Evolutionary conservation across 2,888 invertebrate genomes (phyloP).

Genomic region (Bellardia bayeri): DNA sequence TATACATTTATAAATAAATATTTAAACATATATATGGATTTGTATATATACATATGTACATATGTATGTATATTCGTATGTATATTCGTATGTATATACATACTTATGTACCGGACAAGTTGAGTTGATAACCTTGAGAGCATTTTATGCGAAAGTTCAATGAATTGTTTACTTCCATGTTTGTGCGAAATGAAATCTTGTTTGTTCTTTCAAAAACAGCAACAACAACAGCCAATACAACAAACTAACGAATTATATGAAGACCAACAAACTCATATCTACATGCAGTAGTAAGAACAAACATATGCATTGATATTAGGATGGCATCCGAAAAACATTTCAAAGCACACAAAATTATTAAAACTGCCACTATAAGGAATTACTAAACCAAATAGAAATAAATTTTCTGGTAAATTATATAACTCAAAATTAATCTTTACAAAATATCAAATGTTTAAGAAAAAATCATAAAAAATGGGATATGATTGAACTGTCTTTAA

Average conservation of each 20-base stretch:
- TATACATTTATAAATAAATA: not conserved
- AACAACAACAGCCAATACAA: conserved; percentile 22
- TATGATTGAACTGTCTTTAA: too few species aligned
- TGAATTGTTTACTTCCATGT: conserved; percentile 83
- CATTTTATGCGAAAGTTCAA: conserved; percentile 83
- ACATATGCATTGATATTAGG: not conserved
- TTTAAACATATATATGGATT: too few species aligned
- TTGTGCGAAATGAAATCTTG: conserved; percentile 73
- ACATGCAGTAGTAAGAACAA: conserved; percentile 6
- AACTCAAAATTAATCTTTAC: too few species aligned
- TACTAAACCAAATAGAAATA: too few species aligned
- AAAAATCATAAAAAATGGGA: too few species aligned
- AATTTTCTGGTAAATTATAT: too few species aligned
- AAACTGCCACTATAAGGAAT: too few species aligned
- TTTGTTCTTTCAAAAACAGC: conserved; percentile 40
- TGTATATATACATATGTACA: not conserved
- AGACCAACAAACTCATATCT: conserved; percentile 6
- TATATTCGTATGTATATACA: not conserved
- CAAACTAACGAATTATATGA: conserved; percentile 17
- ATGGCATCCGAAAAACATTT: not conserved
- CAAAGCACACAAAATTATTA: too few species aligned
- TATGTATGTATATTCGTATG: not conserved
- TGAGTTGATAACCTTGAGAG: conserved; percentile 83
- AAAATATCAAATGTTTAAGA: too few species aligned
- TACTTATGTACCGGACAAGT: conserved; percentile 61